These are phyloP conservation scores for Aethes cnicana DNA, from an alignment of 2,888 invertebrate species.

Conservation along the genomic window DNA sequence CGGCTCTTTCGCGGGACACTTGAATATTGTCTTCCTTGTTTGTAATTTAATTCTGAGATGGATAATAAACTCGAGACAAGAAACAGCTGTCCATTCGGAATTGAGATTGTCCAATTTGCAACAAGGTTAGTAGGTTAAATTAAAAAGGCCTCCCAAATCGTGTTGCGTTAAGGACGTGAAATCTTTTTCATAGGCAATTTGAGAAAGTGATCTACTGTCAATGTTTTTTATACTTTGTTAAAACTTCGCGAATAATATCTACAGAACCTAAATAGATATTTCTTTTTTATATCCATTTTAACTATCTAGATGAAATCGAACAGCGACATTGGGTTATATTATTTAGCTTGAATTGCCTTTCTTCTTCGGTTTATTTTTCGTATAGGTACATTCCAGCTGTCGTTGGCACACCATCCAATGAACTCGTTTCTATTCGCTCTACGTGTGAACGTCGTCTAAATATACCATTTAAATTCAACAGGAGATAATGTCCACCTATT, in stretches of 20 bases:
- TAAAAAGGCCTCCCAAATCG: constrained; percentile 25
- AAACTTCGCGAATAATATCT: neutral
- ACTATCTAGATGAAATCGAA: constrained; percentile 34
- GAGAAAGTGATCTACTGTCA: constrained; percentile 2
- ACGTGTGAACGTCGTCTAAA: constrained; percentile 70
- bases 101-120: constrained; percentile 24
- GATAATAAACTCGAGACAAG: constrained; percentile 32
- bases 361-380: constrained; percentile 65
- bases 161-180: constrained; percentile 12
- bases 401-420: constrained; percentile 71
- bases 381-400: constrained; percentile 65
- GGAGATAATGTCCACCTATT: constrained; percentile 64
- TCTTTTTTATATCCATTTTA: constrained; percentile 25
- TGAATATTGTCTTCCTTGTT: constrained; percentile 40
- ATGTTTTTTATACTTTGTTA: constrained; percentile 1
- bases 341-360: constrained; percentile 68
- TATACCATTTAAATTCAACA: constrained; percentile 77
- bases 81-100: constrained; percentile 28
- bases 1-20: constrained; percentile 40
- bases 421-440: constrained; percentile 75
- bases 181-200: neutral
- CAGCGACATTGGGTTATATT: constrained; percentile 44
- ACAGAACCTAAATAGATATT: constrained; percentile 6
- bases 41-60: constrained; percentile 34
- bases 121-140: constrained; percentile 25